Evolutionary conservation across 2,888 invertebrate species (phyloP).

Genomic region (Troglohyphantes excavatus): DNA sequence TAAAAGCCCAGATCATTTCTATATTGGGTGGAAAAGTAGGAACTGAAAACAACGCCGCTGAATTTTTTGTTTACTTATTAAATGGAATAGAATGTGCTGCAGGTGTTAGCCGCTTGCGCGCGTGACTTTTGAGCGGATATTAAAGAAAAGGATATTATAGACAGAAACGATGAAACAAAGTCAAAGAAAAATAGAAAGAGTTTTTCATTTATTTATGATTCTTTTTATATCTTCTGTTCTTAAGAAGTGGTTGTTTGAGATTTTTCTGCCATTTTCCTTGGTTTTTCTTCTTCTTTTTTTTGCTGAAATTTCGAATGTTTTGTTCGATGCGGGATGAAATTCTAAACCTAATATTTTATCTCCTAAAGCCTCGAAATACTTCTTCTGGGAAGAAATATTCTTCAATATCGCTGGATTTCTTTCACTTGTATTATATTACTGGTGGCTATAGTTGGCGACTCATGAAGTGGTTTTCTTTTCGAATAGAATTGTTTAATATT

Average conservation of each 20-base stretch:
- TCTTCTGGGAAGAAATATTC: not conserved
- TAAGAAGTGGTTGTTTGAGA: not conserved
- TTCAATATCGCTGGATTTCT: not conserved
- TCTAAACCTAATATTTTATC: slow-evolving; percentile 6
- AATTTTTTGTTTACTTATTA: not conserved
- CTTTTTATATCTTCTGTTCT: not conserved
- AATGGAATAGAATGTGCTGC: not conserved
- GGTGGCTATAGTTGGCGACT: not conserved
- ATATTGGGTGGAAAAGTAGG: not conserved
- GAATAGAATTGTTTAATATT: too few species aligned
- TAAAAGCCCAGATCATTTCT: not conserved
- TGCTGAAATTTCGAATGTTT: not conserved
- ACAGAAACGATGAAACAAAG: slow-evolving; percentile 3
- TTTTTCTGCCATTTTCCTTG: not conserved
- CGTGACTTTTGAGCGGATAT: slow-evolving; percentile 30
- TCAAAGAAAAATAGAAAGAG: slow-evolving; percentile 1
- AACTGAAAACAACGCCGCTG: not conserved
- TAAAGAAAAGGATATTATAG: not conserved
- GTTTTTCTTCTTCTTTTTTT: not conserved
- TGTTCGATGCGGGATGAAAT: not conserved
- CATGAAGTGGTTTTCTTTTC: too few species aligned
- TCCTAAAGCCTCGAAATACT: not conserved
- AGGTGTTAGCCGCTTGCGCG: slow-evolving; percentile 40
- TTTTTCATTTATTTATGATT: not conserved
- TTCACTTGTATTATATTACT: not conserved